Base-by-base conservation (phyloP, 2,888 invertebrate species). In the Heteromyza rotundicornis region DNA sequence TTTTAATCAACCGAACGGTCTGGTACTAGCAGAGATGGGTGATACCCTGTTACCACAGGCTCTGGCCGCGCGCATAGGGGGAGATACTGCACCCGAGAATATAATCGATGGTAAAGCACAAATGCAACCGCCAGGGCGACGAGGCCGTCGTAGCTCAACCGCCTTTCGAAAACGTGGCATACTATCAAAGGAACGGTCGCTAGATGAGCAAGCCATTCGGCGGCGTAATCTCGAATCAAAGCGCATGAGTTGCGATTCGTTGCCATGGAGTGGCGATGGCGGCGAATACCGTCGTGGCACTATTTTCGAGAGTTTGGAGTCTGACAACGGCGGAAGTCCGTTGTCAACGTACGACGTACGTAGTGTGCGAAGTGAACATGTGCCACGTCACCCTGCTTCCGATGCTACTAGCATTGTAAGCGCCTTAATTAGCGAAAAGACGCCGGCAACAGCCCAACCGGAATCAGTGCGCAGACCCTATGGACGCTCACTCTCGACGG, bases 211-310 rank as follows among this genome's bases (percentile, higher is more conserved):
- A 74, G 86, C 68, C 75, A 82, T 71, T 79, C 85, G 70, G 80
- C 86, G 80, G 81, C 86, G 71, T 83, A 86, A 78, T 76, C 84
- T 69, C 83, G 87, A 88, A 85, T 78, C 84, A 82, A 77, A 85
- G 82, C 82, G 83, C 65, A 80, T 80, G 75, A 84, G 84, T 61
- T 82, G 81, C 65, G 82, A 82, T 64, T 82, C 80, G 36, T 64
- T 83, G 63, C 80, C 82, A 0, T 80, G 83, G 79, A 77, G 80
- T 60, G 78, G 81, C 23, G 79, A 79, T 62, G 77, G 75, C 54
- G 62, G 72, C 35, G 82, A 82, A 57, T 77, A 75, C 56, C 70
- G 78, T 16, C 79, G 82, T 54, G 81, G 79, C 66, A 84, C 84
- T 56, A 81, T 84, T 59, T 83, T 84, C 66, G 84, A 84, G 70